These are phyloP conservation scores for Anoplolepis gracilipes DNA, from an alignment of 1,140 invertebrate genomes.

Conservation along the genomic window DNA sequence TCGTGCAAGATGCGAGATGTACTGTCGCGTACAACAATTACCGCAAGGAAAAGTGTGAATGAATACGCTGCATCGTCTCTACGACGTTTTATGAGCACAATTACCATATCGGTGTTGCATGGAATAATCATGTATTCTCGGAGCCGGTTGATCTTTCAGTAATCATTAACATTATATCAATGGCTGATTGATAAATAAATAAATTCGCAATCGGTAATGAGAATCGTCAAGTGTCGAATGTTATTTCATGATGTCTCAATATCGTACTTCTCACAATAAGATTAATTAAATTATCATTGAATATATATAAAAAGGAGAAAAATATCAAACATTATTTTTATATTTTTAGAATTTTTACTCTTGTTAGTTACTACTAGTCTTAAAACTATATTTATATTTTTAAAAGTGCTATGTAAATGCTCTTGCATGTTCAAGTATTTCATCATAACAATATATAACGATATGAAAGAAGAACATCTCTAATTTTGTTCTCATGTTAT, in stretches of 20 bases:
- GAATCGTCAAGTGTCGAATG: not conserved
- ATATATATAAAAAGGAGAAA: not conserved
- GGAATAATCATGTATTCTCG: constrained; percentile 7
- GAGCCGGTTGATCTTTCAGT: constrained; percentile 50
- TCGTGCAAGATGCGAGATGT: constrained; percentile 17
- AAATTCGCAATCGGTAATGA: not conserved
- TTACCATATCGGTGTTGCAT: constrained; percentile 40
- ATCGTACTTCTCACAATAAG: not conserved
- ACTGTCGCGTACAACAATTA: constrained; percentile 35
- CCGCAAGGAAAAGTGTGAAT: constrained; percentile 41
- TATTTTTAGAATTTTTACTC: not conserved
- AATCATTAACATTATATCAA: constrained; percentile 35
- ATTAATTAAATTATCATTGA: constrained; percentile 5
- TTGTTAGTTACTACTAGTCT: too few relatives aligned
- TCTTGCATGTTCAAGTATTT: not conserved
- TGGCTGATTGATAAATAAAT: constrained; percentile 15
- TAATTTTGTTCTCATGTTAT: constrained; percentile 6
- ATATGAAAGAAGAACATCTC: not conserved
- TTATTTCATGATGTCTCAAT: not conserved
- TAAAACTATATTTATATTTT: not conserved
- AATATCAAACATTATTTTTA: not conserved
- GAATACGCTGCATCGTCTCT: constrained; percentile 16
- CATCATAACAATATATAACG: not conserved
- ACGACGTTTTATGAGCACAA: constrained; percentile 48
- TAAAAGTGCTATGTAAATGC: not conserved